Evolutionary conservation across 1,140 invertebrate species (phyloP).

Genomic region (Pseudomyrmex concolor): DNA sequence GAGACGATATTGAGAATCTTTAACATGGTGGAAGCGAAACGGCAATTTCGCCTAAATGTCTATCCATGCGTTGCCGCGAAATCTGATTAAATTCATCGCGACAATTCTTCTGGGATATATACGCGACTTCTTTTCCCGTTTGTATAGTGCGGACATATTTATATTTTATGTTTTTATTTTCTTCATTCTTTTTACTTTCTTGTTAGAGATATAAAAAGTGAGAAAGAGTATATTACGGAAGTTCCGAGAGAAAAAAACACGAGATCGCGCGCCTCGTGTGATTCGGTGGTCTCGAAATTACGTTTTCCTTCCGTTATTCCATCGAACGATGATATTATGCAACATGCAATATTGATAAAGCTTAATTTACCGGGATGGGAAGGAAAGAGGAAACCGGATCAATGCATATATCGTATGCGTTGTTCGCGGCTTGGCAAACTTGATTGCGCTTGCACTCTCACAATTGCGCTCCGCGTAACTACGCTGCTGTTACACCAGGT

Average conservation of each 20-base stretch:
- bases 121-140: neutral
- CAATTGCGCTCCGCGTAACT: slow-evolving; percentile 32
- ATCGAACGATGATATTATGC: neutral
- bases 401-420: slow-evolving; percentile 42
- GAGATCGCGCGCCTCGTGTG: no score
- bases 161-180: neutral
- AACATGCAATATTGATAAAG: slow-evolving; percentile 52
- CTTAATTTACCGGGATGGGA: slow-evolving; percentile 24
- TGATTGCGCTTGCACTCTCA: neutral
- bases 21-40: neutral
- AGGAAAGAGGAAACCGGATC: slow-evolving; percentile 3
- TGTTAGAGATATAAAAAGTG: neutral
- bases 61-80: neutral
- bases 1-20: neutral
- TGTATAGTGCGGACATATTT: neutral
- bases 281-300: neutral
- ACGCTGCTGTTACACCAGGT: slow-evolving; percentile 2
- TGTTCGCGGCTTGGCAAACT: slow-evolving; percentile 40
- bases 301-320: slow-evolving; percentile 4
- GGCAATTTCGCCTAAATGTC: neutral
- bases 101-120: neutral
- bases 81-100: neutral
- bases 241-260: neutral
- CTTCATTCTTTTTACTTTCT: neutral
- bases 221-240: neutral